phyloP scores from a whole-genome alignment of 2,797 vertebrate species.

The Paramormyrops hopkinsi region DNA sequence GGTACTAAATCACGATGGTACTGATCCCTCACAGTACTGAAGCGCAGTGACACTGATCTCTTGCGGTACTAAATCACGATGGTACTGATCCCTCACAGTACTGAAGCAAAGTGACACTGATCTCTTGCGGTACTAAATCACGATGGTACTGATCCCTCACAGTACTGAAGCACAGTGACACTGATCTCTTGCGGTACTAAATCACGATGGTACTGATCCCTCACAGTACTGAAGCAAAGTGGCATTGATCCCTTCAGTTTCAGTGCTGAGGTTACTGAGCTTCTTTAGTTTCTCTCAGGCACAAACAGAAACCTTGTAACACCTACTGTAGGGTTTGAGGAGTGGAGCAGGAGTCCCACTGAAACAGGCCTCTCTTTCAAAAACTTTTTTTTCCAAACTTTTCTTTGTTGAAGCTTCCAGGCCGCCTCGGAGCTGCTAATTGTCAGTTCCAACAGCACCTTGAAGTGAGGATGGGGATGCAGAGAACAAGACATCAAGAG shows the following conservation, averaged over 20 bases:
- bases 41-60: not conserved
- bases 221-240: not conserved
- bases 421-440: constrained; percentile 76
- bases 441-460: constrained; percentile 68
- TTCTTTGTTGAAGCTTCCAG: constrained; percentile 68
- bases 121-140: not conserved
- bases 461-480: constrained; percentile 69
- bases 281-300: not conserved
- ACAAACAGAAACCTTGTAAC: not conserved
- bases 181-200: no score
- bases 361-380: constrained; percentile 48
- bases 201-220: no score
- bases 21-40: not conserved
- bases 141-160: not conserved
- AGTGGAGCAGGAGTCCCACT: constrained; percentile 30
- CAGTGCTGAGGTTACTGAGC: not conserved
- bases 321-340: not conserved
- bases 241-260: not conserved
- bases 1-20: no score
- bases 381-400: constrained; percentile 49
- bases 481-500: constrained; percentile 55
- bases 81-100: not conserved
- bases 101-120: not conserved
- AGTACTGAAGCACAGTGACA: no score
- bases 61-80: no score